phyloP scores from a whole-genome alignment of 2,888 invertebrate genomes.

The Ophion slaviceki region DNA sequence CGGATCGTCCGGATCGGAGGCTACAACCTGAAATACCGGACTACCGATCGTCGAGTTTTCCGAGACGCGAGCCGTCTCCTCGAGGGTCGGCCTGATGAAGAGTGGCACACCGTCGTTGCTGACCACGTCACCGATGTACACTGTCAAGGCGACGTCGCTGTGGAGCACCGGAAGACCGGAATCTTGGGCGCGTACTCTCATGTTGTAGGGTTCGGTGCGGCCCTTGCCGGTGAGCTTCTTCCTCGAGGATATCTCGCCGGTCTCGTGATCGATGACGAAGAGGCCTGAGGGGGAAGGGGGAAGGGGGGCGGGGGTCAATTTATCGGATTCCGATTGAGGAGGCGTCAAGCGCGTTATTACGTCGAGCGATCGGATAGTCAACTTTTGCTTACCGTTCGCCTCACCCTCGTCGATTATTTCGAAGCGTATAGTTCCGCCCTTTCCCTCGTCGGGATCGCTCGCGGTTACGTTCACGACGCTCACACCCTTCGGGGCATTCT shows the following conservation, averaged over 20 bases:
- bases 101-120: constrained; percentile 92
- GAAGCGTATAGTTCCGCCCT: constrained; percentile 89
- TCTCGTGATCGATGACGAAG: constrained; percentile 87
- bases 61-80: constrained; percentile 88
- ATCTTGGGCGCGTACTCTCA: constrained; percentile 89
- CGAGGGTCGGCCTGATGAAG: constrained; percentile 89
- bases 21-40: constrained; percentile 90
- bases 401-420: constrained; percentile 90
- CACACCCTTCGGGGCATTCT: constrained; percentile 88
- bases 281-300: constrained; percentile 83
- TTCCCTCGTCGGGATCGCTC: constrained; percentile 90
- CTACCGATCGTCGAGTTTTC: constrained; percentile 91
- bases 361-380: not conserved
- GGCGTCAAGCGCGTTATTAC: not conserved
- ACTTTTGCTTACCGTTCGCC: constrained; percentile 85
- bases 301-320: not conserved
- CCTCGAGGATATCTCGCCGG: constrained; percentile 88
- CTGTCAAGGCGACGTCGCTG: constrained; percentile 86
- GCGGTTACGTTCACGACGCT: constrained; percentile 89
- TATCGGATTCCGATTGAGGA: not conserved
- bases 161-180: constrained; percentile 87
- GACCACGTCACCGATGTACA: constrained; percentile 92
- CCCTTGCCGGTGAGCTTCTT: constrained; percentile 90
- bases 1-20: constrained; percentile 91
- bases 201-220: constrained; percentile 89